phyloP scores from a whole-genome alignment of 2,797 vertebrate genomes.

The Chiloscyllium punctatum region DNA sequence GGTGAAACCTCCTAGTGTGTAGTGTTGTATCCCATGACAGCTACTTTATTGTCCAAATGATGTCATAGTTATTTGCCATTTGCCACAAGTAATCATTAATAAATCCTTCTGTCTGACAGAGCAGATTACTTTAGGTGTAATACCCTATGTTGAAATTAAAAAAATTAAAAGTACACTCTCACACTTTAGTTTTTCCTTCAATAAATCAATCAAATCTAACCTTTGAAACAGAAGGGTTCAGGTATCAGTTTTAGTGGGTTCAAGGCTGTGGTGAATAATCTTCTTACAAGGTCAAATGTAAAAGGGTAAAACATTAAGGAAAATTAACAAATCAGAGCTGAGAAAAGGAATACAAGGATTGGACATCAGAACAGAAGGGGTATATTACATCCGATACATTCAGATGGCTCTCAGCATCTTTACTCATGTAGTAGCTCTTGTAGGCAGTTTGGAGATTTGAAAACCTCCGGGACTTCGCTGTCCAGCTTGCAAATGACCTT shows the following conservation, averaged over 20 bases:
- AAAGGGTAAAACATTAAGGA: slow-evolving; percentile 56
- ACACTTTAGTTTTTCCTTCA: slow-evolving; percentile 64
- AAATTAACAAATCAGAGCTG: slow-evolving; percentile 57
- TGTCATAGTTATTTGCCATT: slow-evolving; percentile 62
- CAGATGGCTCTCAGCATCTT: slow-evolving; percentile 69
- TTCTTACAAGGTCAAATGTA: slow-evolving; percentile 46
- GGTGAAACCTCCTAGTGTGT: slow-evolving; percentile 57
- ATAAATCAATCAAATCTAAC: slow-evolving; percentile 59
- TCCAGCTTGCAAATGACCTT: slow-evolving; percentile 99
- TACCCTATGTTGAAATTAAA: slow-evolving; percentile 60
- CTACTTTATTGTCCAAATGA: slow-evolving; percentile 50
- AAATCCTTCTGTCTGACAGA: slow-evolving; percentile 39
- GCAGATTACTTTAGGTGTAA: slow-evolving; percentile 58
- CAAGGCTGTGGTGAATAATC: slow-evolving; percentile 61
- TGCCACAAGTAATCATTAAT: slow-evolving; percentile 68
- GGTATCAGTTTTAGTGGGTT: slow-evolving; percentile 62
- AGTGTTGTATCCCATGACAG: slow-evolving; percentile 56
- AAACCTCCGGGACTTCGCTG: slow-evolving; percentile 97
- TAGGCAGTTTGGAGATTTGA: slow-evolving; percentile 98
- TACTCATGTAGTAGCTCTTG: slow-evolving; percentile 99
- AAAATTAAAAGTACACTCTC: slow-evolving; percentile 51
- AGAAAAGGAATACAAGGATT: slow-evolving; percentile 56
- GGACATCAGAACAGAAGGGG: slow-evolving; percentile 75
- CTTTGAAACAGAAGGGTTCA: slow-evolving; percentile 62
- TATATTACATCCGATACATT: slow-evolving; percentile 70